Percentiles rank a stretch among this genome's conserved stretches.
Conservation (phyloP, 53 echinoderm and acorn worm species). For the Hippasteria phrygiana region DNA sequence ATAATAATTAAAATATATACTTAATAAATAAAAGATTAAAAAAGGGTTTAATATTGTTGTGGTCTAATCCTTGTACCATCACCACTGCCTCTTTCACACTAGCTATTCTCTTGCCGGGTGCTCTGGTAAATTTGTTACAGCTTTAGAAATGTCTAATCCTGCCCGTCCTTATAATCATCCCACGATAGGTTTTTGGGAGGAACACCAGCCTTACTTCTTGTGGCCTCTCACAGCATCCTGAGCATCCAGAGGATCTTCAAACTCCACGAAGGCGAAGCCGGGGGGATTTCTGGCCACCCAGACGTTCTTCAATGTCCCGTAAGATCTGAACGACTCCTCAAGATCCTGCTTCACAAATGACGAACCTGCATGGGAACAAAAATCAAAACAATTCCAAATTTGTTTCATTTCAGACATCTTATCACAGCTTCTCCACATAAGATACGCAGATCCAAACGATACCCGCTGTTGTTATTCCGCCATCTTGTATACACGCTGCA, state of each 20-base stretch:
- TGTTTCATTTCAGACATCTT: not conserved
- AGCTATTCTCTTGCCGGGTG: no score
- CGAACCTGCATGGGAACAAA: conserved; percentile 66
- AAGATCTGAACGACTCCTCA: conserved; percentile 75
- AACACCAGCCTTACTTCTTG: conserved; percentile 63
- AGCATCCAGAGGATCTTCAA: conserved; percentile 89
- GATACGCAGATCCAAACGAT: not conserved
- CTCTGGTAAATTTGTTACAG: not conserved
- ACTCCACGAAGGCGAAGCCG: conserved; percentile 96
- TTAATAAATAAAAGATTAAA: no score
- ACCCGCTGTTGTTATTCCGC: no score
- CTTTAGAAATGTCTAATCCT: not conserved
- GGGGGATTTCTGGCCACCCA: conserved; percentile 99
- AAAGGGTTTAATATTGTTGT: no score
- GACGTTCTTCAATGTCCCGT: conserved; percentile 78
- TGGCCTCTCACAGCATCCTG: conserved; percentile 82
- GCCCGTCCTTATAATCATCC: not conserved
- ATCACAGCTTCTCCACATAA: not conserved
- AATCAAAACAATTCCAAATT: not conserved
- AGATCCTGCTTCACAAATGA: conserved; percentile 75
- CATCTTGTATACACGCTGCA: no score
- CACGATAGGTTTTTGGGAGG: not conserved
- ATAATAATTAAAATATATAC: no score
- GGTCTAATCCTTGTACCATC: no score
- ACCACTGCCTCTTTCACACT: no score